Evolutionary conservation across 2,888 invertebrate genomes (phyloP).

Genomic region (Tetragnatha montana): DNA sequence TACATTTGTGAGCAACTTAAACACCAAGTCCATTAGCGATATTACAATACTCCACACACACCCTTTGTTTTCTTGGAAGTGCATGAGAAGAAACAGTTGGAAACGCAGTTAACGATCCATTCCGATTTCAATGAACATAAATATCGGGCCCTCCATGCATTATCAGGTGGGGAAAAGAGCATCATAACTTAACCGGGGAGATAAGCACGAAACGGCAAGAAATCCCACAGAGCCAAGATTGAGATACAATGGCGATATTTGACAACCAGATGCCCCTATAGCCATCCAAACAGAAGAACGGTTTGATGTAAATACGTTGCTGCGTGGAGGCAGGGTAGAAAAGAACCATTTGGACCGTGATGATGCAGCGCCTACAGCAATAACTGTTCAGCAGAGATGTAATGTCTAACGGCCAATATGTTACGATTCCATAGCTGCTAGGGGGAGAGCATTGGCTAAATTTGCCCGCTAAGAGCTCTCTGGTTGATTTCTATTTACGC

Average conservation of each 20-base stretch:
- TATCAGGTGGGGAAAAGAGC: background rate
- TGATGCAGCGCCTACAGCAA: background rate
- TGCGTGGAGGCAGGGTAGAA: background rate
- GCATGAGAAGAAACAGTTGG: background rate
- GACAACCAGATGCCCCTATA: slow-evolving; percentile 1
- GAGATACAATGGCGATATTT: background rate
- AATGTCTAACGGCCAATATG: slow-evolving; percentile 8
- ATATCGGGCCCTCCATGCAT: background rate
- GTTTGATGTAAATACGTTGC: background rate
- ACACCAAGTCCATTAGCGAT: too few species aligned
- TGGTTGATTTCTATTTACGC: slow-evolving; percentile 31
- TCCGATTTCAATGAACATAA: background rate
- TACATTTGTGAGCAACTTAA: too few species aligned
- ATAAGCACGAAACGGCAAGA: background rate
- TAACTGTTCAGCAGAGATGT: background rate
- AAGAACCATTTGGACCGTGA: background rate
- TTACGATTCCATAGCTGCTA: slow-evolving; percentile 3
- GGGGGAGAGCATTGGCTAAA: slow-evolving; percentile 6
- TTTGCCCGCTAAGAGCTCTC: slow-evolving; percentile 23
- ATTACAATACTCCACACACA: too few species aligned
- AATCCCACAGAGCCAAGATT: background rate
- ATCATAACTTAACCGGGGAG: background rate
- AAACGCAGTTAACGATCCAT: background rate
- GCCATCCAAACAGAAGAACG: background rate
- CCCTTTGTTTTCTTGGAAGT: too few species aligned